Base-by-base conservation (phyloP, 2,888 invertebrate species). In the Hemistola chrysoprasaria region DNA sequence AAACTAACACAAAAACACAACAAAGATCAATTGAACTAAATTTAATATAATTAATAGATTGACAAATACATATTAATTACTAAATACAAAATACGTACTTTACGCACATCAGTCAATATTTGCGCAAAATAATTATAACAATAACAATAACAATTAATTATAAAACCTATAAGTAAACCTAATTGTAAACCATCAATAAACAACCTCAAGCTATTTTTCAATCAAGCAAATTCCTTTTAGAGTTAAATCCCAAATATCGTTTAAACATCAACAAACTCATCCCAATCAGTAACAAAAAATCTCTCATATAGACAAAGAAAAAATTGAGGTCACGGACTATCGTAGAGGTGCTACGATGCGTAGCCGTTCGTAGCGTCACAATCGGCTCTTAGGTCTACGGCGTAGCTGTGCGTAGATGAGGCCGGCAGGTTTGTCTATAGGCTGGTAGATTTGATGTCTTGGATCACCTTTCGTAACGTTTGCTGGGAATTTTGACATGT, bases 371-470 rank as follows among this genome's bases (percentile, higher is more conserved):
- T 82, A 37, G 50, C 91, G 73, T 88, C 82, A 91, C 73, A 91
- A 81, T 43, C 83, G 90, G 40, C 91, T 88, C 31, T 78, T 78
- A 8, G 85, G 83, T 71, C 90, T 91, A 64, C 95, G 90, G 33
- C 92, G 91, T 53, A 95, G 82, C 64, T 93, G 91, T 4, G 94
- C 94, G 64, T 92, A 93, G 62, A 95, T 95, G 42, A 93, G 92
- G 1, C 95, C 95, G 4, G 94, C 92, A 0, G 95, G 95, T 52
- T 95, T 94, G 75, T 95, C 95, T n/a, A 92, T 90, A 0, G 95
- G 95, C 36, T 93, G 90, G 65, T 93, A 94, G 23, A 95, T 94
- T 58, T 93, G 93, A 53, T 92, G 90, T 0, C 77, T 66, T 30
- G 93, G 93, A 11, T 92, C 91, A 0, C 91, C 91, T 9, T 92